Base-by-base conservation (phyloP, 2,888 invertebrate genomes). In the Apeira syringaria region DNA sequence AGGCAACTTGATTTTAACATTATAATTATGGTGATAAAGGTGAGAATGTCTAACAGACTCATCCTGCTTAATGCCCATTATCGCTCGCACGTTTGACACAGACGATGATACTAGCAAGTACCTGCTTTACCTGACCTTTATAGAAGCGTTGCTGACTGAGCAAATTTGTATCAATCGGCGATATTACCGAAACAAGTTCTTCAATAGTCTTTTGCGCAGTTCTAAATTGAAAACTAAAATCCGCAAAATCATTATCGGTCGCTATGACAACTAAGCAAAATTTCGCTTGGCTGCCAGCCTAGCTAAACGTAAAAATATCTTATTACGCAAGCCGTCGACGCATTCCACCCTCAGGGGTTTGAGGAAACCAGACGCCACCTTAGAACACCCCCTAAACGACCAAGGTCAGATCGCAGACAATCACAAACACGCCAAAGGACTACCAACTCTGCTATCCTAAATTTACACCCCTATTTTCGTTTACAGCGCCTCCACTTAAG, bases 291-390 rank as follows among this genome's bases (percentile, higher is more conserved):
- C 48, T 53, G 53, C 45, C 34, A 39, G 61, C 57, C 50, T 55
- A 31, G 53, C 55, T 51, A 53, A 59, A 66, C 65, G 70, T 80
- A 79, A 80, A 84, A 82, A 82, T 81, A 82, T 78, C 76, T 53
- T 78, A 78, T 82, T 84, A 84, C 84, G 80, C 74, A 81, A 80
- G 67, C 68, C 68, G 68, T 60, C 78, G 70, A 74, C 80, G 75
- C 81, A 73, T 68, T 65, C 57, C 67, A 56, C 67, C 71, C 71
- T 56, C 44, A 41, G 50, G 48, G 52, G 55, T 64, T 60, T 61
- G 61, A 57, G 65, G 70, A 56, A 59, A 54, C 69, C 70, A 81
- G 80, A 80, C 82, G 59, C 58, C 72, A 68, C 74, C 76, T 68
- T 54, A 39, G 48, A 55, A 60, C 74, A 68, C 70, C 78, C 80